A percentile compares a stretch with the other conserved stretches of the same genome.
These are phyloP conservation scores for Bungarus multicinctus DNA, from an alignment of 2,113 vertebrate genomes.

Conservation along the genomic window DNA sequence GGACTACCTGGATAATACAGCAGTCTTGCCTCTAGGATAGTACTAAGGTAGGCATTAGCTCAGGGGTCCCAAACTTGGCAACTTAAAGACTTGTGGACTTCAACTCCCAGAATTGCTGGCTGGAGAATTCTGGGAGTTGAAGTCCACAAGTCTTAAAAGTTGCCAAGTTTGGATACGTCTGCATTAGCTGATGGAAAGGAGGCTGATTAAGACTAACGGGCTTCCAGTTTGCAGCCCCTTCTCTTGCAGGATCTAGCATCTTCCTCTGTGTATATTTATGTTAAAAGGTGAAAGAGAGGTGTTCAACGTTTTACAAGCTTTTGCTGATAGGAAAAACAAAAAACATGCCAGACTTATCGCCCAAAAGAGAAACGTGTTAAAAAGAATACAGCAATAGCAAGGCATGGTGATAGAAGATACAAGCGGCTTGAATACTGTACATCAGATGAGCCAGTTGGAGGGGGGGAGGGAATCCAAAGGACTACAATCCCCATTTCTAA, in stretches of 20 bases:
- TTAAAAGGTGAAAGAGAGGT: neutral
- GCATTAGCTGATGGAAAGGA: neutral
- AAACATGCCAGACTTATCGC: neutral
- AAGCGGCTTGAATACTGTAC: neutral
- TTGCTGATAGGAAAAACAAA: neutral
- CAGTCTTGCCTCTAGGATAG: neutral
- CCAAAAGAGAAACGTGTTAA: neutral
- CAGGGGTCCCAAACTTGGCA: no score
- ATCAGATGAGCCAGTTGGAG: neutral
- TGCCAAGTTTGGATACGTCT: no score
- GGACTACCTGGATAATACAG: neutral
- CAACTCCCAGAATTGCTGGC: no score
- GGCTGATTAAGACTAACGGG: neutral
- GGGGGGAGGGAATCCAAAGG: rapidly evolving
- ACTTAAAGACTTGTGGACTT: no score
- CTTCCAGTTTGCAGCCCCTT: neutral
- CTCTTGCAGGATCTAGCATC: neutral
- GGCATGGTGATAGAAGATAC: neutral
- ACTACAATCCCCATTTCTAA: neutral
- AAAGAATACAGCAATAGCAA: constrained; percentile 1
- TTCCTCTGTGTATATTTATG: neutral
- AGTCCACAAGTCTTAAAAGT: no score
- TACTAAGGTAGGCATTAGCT: neutral
- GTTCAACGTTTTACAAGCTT: neutral
- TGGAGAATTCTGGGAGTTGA: no score